Base-by-base conservation (phyloP, 2,797 vertebrate species). In the Strix occidentalis region DNA sequence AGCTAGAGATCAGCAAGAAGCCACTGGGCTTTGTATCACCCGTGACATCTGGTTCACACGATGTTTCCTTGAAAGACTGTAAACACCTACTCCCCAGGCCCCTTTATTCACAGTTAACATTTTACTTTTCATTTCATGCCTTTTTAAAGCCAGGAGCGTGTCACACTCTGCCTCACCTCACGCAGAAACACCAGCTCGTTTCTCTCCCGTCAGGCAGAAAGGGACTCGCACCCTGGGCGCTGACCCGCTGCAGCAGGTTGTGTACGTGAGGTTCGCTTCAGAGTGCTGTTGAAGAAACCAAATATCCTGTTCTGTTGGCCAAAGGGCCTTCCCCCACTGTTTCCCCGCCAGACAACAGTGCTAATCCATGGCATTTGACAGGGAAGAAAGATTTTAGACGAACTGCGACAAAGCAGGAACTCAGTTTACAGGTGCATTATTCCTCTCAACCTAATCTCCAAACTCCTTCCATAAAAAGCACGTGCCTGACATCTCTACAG, bases 61-160 rank as follows among this genome's bases (percentile, higher is more conserved):
- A 11, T 5, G 7, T 48, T 57, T 76, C 66, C 56, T 13, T 60
- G 16, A 16, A 87, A 57, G 26, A 9, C 33, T 54, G 16, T 48
- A 46, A 63, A n/a, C 24, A 76, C 2, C 3, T 29, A 6, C 48
- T 80, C 3, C n/a, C 25, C 7, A 1, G 20, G 4, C 5, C 10
- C 19, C 11, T 66, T 74, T 24, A 53, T n/a, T 76, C 45, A 23
- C 9, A 35, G 39, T 26, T 63, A 48, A 48, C 2, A 2, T n/a
- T 79, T 71, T 48, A 60, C 33, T 71, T 66, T 64, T 45, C 10
- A 19, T 74, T 74, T 75, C 3, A 4, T 35, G 17, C 16, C 12
- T 75, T 51, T 76, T 35, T 35, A 41, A 5, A 5, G 9, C 41
- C 50, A 48, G 28, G 60, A 45, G 10, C 0, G 7, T 66, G 3